A percentile compares a stretch with the other conserved stretches of the same genome.
Conservation (phyloP, 2,888 invertebrate species). For the Chironomus riparius region DNA sequence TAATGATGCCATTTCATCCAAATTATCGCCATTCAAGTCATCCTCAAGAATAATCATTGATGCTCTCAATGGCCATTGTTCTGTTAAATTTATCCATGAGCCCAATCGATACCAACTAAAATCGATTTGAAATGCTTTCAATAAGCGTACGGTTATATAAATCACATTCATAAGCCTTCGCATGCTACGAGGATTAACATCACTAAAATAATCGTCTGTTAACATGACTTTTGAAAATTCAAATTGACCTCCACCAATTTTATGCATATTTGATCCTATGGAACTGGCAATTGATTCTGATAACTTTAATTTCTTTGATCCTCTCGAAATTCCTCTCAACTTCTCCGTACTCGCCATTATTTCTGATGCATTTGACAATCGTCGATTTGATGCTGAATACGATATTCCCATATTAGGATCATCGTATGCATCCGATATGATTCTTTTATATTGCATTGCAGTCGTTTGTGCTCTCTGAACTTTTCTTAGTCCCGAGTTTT, state of each 20-base stretch:
- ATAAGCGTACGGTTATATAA: slow-evolving; percentile 90
- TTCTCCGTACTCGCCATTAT: slow-evolving; percentile 77
- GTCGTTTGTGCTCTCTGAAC: slow-evolving; percentile 81
- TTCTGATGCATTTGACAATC: slow-evolving; percentile 70
- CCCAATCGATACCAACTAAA: slow-evolving; percentile 98
- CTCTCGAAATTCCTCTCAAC: slow-evolving; percentile 45
- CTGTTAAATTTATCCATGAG: slow-evolving; percentile 96
- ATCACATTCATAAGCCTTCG: slow-evolving; percentile 92
- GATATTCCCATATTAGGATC: slow-evolving; percentile 34
- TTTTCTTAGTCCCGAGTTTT: slow-evolving; percentile 88
- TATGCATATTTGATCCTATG: slow-evolving; percentile 77
- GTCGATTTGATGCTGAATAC: slow-evolving; percentile 57
- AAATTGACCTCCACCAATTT: slow-evolving; percentile 55
- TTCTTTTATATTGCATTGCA: slow-evolving; percentile 45
- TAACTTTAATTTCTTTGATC: slow-evolving; percentile 63
- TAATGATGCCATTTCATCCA: slow-evolving; percentile 77
- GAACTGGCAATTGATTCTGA: slow-evolving; percentile 88
- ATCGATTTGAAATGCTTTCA: slow-evolving; percentile 97
- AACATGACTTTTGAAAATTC: slow-evolving; percentile 69
- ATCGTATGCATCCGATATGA: slow-evolving; percentile 36
- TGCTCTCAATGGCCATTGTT: slow-evolving; percentile 97
- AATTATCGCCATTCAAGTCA: slow-evolving; percentile 76
- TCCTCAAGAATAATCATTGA: slow-evolving; percentile 96
- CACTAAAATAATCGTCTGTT: slow-evolving; percentile 97
- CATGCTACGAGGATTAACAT: slow-evolving; percentile 97